Percentiles rank a stretch among this genome's conserved stretches.
phyloP scores from a whole-genome alignment of 2,113 vertebrate genomes.

The Siniperca knerii region DNA sequence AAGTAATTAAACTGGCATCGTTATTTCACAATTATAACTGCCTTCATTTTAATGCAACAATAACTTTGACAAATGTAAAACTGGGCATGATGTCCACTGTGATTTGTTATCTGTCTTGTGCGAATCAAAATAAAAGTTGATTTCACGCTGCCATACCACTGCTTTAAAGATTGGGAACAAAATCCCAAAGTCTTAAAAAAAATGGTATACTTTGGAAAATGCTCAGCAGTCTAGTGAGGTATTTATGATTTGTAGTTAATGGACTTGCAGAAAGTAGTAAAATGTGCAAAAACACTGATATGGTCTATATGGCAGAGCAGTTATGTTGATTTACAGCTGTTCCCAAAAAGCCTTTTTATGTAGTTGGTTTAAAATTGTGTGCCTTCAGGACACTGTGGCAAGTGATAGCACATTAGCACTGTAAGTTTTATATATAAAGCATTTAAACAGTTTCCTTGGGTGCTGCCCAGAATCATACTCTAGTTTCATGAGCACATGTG shows the following conservation, averaged over 20 bases:
- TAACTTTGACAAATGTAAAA: not conserved
- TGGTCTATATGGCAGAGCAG: slow-evolving; percentile 1
- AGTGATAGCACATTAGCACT: slow-evolving; percentile 10
- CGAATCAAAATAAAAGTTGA: not conserved
- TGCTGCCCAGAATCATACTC: slow-evolving; percentile 36
- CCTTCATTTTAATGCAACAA: not conserved
- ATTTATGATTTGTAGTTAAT: slow-evolving; percentile 16
- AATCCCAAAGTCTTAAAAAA: not conserved
- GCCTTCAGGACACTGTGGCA: not conserved
- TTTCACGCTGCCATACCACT: not conserved
- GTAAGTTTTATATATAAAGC: slow-evolving; percentile 5
- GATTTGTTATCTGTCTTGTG: not conserved
- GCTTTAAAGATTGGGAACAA: not conserved
- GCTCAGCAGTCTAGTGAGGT: not conserved
- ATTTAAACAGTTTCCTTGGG: slow-evolving; percentile 33
- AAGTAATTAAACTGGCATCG: not conserved
- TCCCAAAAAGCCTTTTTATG: slow-evolving; percentile 32
- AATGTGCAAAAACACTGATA: slow-evolving; percentile 16
- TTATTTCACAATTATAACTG: not conserved
- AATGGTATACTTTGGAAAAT: not conserved
- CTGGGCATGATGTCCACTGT: not conserved
- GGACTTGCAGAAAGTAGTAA: slow-evolving; percentile 29
- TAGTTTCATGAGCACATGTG: slow-evolving; percentile 6
- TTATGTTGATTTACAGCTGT: slow-evolving; percentile 22
- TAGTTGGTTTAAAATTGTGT: not conserved